phyloP scores from a whole-genome alignment of 1,140 invertebrate genomes.

The Drosophila prosaltans region DNA sequence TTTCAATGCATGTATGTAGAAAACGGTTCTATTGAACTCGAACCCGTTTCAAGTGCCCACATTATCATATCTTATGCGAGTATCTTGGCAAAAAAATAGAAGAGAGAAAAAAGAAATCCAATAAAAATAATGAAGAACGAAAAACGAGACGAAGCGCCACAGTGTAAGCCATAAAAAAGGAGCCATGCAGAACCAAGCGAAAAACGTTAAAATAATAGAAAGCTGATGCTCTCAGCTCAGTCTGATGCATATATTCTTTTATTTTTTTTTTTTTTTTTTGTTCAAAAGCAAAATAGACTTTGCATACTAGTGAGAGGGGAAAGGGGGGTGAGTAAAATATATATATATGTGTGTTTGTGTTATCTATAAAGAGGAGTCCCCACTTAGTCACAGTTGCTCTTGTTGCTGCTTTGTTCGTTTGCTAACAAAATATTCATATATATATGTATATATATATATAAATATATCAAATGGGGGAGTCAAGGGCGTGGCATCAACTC shows the following conservation, averaged over 20 bases:
- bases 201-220: slow-evolving; percentile 74
- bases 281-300: slow-evolving; percentile 58
- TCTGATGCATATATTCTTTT: slow-evolving; percentile 60
- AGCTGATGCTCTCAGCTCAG: slow-evolving; percentile 51
- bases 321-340: slow-evolving; percentile 10
- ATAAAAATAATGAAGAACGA: slow-evolving; percentile 74
- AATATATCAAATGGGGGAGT: slow-evolving; percentile 1
- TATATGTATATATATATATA: neutral
- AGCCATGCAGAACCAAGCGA: slow-evolving; percentile 45
- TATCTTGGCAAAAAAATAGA: slow-evolving; percentile 28
- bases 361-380: slow-evolving; percentile 64
- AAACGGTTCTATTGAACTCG: slow-evolving; percentile 73
- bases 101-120: slow-evolving; percentile 47
- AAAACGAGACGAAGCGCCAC: slow-evolving; percentile 29
- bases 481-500: slow-evolving; percentile 41
- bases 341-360: slow-evolving; percentile 25
- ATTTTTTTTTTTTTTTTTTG: slow-evolving; percentile 49
- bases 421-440: slow-evolving; percentile 16
- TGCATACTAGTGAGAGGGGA: slow-evolving; percentile 50
- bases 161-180: slow-evolving; percentile 61
- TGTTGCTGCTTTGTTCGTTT: slow-evolving; percentile 11
- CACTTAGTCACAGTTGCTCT: slow-evolving; percentile 43
- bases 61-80: slow-evolving; percentile 64
- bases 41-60: slow-evolving; percentile 54
- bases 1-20: slow-evolving; percentile 17